Evolutionary conservation across 2,888 invertebrate species (phyloP).

Genomic region (Ormyrus rosae): DNA sequence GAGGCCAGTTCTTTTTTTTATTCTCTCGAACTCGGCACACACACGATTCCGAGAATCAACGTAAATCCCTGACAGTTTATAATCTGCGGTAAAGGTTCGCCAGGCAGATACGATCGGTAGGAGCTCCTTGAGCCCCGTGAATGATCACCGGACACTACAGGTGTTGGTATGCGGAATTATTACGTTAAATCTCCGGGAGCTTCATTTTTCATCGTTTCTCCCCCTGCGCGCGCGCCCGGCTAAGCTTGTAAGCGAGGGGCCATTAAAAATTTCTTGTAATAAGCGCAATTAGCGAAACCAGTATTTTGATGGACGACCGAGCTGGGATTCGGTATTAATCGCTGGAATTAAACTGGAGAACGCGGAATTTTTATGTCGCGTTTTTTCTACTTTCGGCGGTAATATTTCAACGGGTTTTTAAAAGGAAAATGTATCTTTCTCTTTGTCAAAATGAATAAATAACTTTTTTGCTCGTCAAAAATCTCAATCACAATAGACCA

Average conservation of each 20-base stretch:
- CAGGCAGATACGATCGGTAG: slow-evolving; percentile 68
- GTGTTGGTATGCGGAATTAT: slow-evolving; percentile 72
- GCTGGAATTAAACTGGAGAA: too few species aligned
- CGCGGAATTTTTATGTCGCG: too few species aligned
- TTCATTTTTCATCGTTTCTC: slow-evolving; percentile 60
- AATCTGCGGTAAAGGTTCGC: slow-evolving; percentile 68
- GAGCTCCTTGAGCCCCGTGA: slow-evolving; percentile 59
- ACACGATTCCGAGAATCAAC: slow-evolving; percentile 70
- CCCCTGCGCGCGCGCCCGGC: slow-evolving; percentile 9
- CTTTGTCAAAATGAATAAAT: not conserved
- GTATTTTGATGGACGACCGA: not conserved
- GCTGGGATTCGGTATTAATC: too few species aligned
- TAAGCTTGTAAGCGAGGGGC: too few species aligned
- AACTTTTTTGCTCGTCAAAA: not conserved
- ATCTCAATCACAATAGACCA: not conserved
- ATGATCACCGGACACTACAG: slow-evolving; percentile 62
- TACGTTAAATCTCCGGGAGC: slow-evolving; percentile 66
- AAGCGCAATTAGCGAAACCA: not conserved
- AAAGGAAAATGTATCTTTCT: too few species aligned
- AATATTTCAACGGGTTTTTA: too few species aligned
- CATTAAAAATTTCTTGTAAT: not conserved
- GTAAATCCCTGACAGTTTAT: slow-evolving; percentile 71
- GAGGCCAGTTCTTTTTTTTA: not conserved
- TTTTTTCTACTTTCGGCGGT: too few species aligned
- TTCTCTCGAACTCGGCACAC: slow-evolving; percentile 52